Evolutionary conservation across 1,140 invertebrate genomes (phyloP).

Genomic region (Drosophila sproati): DNA sequence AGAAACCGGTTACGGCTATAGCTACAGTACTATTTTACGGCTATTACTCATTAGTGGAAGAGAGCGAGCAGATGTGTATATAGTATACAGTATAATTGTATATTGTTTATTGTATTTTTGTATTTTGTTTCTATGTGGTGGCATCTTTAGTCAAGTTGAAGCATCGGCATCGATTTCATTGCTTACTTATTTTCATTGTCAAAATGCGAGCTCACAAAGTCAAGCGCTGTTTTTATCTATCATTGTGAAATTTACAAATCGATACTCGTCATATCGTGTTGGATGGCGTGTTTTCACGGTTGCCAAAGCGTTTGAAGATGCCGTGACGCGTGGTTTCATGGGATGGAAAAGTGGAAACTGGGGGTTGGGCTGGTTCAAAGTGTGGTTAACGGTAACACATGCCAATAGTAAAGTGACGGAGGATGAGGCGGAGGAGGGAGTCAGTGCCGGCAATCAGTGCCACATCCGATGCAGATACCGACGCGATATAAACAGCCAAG

Average conservation of each 20-base stretch:
- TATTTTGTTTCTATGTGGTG: neutral
- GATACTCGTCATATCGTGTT: conserved; percentile 46
- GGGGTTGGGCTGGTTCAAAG: conserved; percentile 5
- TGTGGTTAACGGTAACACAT: conserved; percentile 17
- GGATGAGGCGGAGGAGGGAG: neutral
- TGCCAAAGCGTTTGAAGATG: conserved; percentile 47
- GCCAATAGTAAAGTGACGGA: neutral
- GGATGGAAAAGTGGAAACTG: neutral
- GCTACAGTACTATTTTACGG: conserved; percentile 1
- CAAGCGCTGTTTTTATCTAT: conserved; percentile 46
- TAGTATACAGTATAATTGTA: neutral
- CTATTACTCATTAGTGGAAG: conserved; percentile 1
- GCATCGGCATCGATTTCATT: conserved; percentile 7
- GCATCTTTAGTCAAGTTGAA: neutral
- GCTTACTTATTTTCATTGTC: conserved; percentile 69
- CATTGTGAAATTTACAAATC: conserved; percentile 58
- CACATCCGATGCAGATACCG: conserved; percentile 71
- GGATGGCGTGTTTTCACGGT: conserved; percentile 32
- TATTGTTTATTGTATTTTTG: neutral
- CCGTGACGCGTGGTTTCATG: conserved; percentile 33
- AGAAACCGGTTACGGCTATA: conserved; percentile 43
- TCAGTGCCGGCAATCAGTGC: conserved; percentile 49
- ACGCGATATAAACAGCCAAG: conserved; percentile 36
- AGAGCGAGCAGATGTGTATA: neutral
- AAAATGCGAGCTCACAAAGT: conserved; percentile 45